Evolutionary conservation across 2,113 vertebrate species (phyloP).

Genomic region (Xenus cinereus): DNA sequence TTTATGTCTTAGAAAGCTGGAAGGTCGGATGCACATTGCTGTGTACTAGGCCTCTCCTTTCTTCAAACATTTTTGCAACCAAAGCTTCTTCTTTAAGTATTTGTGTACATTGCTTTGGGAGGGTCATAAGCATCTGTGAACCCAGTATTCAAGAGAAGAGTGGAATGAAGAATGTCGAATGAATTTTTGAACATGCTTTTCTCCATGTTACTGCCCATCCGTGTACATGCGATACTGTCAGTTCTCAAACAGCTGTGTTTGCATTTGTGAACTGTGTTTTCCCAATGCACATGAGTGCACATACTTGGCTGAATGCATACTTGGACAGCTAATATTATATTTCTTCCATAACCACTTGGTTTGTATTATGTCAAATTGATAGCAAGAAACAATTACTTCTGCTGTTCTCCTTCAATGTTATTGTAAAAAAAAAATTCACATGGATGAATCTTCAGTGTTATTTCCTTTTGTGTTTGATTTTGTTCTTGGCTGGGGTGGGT

Average conservation of each 20-base stretch:
- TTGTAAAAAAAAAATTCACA: background rate
- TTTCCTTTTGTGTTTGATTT: slow-evolving; percentile 27
- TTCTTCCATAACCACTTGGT: slow-evolving; percentile 23
- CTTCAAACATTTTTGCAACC: background rate
- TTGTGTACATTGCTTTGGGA: background rate
- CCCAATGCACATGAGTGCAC: background rate
- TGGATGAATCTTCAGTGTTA: background rate
- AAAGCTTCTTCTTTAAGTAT: background rate
- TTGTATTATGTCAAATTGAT: background rate
- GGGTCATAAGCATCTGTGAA: background rate
- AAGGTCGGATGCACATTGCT: background rate
- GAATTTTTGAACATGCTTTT: background rate
- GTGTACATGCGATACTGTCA: background rate
- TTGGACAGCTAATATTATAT: background rate
- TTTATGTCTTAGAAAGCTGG: background rate
- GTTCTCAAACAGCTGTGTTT: background rate
- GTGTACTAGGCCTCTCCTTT: background rate
- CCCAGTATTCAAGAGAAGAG: background rate
- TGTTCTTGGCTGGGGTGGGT: background rate
- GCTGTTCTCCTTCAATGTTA: background rate
- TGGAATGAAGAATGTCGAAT: background rate
- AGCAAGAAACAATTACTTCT: background rate
- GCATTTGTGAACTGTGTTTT: background rate
- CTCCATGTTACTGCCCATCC: background rate
- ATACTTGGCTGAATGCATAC: background rate